Evolutionary conservation across 2,888 invertebrate species (phyloP), one percentile per base, ranked within the genome.

Genomic region (Drosophila birchii): DNA sequence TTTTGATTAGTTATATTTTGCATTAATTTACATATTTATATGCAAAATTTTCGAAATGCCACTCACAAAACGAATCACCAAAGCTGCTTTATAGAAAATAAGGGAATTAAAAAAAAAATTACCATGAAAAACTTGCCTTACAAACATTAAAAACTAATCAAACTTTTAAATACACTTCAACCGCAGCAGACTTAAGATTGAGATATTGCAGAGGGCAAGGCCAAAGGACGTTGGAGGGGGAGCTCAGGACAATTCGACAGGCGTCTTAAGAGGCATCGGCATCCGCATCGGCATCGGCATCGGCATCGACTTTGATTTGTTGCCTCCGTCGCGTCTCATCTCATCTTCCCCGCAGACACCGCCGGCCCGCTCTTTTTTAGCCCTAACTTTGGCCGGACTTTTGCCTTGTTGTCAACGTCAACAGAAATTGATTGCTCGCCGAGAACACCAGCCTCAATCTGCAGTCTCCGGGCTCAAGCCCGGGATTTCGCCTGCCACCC

Each of bases 101-200:
- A 70, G 62, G 26, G 29, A 66, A 66, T 14, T 20, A 29, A 51
- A 23, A 59, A 54, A 56, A 29, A 18, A 38, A 56, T 66, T 45
- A 43, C 61, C 75, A 71, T 60, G 66, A 57, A 69, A 60, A 84
- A 73, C 73, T 79, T 72, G 75, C 73, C 66, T 66, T 44, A 67
- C 82, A 84, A 89, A 86, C 84, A 89, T 86, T 89, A 86, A 88
- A 86, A 89, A 86, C 86, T 86, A 86, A 86, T 86, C 89, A 89
- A 89, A 86, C 88, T 86, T 86, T 86, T 89, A 89, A 88, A 86
- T 89, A 89, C 86, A 89, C 81, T 89, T 89, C 90, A 89, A 83
- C 88, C 89, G 77, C 86, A 89, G 82, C 69, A 61, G 69, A 58
- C 88, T 86, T 78, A 80, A 80, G 88, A 81, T 83, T 81, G 81